phyloP scores from a whole-genome alignment of 2,888 invertebrate species.

The Oligia strigilis region DNA sequence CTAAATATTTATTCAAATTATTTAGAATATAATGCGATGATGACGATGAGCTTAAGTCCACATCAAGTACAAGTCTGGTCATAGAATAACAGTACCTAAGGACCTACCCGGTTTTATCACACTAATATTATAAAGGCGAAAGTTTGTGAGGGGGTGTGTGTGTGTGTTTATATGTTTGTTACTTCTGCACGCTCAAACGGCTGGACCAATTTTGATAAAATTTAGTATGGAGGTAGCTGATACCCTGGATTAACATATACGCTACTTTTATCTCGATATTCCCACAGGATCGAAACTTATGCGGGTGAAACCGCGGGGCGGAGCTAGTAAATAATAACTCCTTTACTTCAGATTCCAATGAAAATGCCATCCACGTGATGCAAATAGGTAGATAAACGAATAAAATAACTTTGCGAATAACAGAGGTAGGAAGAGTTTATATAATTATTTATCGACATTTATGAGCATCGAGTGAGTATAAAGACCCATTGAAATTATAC shows the following conservation, averaged over 20 bases:
- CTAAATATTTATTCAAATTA: background rate
- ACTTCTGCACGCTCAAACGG: too few relatives aligned
- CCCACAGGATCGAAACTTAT: too few relatives aligned
- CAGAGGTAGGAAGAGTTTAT: conserved; percentile 14
- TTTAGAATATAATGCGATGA: background rate
- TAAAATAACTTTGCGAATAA: conserved; percentile 3
- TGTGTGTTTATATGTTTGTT: too few relatives aligned
- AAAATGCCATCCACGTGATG: background rate
- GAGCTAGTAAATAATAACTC: background rate
- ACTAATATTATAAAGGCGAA: too few relatives aligned
- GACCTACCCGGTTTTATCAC: background rate
- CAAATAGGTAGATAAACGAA: background rate
- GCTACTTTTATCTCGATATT: too few relatives aligned
- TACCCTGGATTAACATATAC: too few relatives aligned
- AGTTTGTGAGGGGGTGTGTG: too few relatives aligned
- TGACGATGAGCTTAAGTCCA: background rate
- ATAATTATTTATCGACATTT: conserved; percentile 35
- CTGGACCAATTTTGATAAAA: too few relatives aligned
- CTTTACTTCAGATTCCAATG: background rate
- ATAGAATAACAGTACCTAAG: background rate
- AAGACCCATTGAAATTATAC: conserved; percentile 23
- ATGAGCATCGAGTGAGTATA: background rate
- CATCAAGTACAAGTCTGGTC: background rate
- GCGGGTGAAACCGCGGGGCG: too few relatives aligned
- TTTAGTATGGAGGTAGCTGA: too few relatives aligned